Base-by-base conservation (phyloP, 2,797 vertebrate genomes). In the Pipistrellus pipistrellus region DNA sequence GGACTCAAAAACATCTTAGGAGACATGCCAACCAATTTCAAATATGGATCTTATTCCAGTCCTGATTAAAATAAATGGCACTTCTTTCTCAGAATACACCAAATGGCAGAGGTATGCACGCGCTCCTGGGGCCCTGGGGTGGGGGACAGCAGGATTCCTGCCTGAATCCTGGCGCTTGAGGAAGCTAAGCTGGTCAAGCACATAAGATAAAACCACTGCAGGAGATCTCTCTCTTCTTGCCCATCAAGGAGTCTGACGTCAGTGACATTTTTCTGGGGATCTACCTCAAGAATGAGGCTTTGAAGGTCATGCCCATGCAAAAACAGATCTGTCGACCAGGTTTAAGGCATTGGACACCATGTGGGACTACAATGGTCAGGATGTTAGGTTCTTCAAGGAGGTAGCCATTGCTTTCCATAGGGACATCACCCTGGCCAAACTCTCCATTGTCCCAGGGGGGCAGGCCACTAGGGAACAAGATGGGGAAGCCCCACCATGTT, bases 81-180 rank as follows among this genome's bases (percentile, higher is more conserved):
- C 20, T 69, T 68, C 25, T 51, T 30, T 82, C 69, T 55, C 30
- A 66, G 76, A 53, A 92, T n/a, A 57, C 18, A 64, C 7, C 23
- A 64, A 84, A 55, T 21, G 35, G 35, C 7, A 9, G 8, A 44
- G 13, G 6, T 48, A 91, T 2, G 55, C 18, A 0, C 9, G 41
- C 11, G 2, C 32, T 91, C 30, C 59, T 7, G 15, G 62, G 13
- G 13, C 21, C 32, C 21, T 6, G 41, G 18, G 48, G 30, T 51
- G 17, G 35, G 44, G 86, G 20, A 15, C 10, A 35, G 53, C 0
- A 32, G 41, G 4, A 38, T 13, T 8, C 25, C 41, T 55, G 30
- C 35, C 44, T 21, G 11, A 1, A 25, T 21, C 10, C 25, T 3
- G 1, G 30, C n/a, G 41, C n/a, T 48, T 2, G 0, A 55, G 30